phyloP scores from a whole-genome alignment of 2,888 invertebrate genomes.

The Napeogenes sylphis region DNA sequence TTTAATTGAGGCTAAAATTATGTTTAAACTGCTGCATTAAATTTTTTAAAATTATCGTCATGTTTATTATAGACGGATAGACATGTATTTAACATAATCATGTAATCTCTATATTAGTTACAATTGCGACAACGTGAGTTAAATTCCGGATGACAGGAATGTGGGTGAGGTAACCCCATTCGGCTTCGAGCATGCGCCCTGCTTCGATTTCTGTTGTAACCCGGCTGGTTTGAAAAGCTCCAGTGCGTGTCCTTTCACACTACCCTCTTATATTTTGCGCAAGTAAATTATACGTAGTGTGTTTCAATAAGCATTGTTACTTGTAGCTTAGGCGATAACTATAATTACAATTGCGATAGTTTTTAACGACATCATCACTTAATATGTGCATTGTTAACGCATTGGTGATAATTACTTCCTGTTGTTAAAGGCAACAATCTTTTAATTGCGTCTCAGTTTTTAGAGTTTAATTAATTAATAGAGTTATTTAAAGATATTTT shows the following conservation, averaged over 20 bases:
- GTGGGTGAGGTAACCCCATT: conserved; percentile 73
- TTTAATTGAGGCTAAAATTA: not conserved
- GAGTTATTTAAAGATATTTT: too few species aligned
- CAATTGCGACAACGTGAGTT: conserved; percentile 46
- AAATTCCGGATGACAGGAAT: conserved; percentile 73
- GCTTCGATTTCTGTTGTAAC: conserved; percentile 62
- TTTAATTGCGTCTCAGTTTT: conserved; percentile 1
- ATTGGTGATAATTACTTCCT: conserved; percentile 1
- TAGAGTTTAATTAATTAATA: not conserved
- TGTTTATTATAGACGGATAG: too few species aligned
- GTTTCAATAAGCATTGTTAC: not conserved
- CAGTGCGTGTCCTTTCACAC: conserved; percentile 39
- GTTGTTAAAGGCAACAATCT: conserved; percentile 1
- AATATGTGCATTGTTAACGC: not conserved
- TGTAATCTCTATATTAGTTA: conserved; percentile 20
- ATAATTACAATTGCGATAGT: not conserved
- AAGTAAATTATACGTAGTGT: not conserved
- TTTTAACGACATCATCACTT: not conserved
- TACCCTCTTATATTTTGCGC: not conserved
- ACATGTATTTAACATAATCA: conserved; percentile 13
- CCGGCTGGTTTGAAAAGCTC: conserved; percentile 52
- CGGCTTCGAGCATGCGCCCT: conserved; percentile 68
- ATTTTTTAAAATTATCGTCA: too few species aligned
- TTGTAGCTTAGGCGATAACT: not conserved
- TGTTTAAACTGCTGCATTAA: not conserved